Base-by-base conservation (phyloP, 2,113 vertebrate species). In the Chionis minor region DNA sequence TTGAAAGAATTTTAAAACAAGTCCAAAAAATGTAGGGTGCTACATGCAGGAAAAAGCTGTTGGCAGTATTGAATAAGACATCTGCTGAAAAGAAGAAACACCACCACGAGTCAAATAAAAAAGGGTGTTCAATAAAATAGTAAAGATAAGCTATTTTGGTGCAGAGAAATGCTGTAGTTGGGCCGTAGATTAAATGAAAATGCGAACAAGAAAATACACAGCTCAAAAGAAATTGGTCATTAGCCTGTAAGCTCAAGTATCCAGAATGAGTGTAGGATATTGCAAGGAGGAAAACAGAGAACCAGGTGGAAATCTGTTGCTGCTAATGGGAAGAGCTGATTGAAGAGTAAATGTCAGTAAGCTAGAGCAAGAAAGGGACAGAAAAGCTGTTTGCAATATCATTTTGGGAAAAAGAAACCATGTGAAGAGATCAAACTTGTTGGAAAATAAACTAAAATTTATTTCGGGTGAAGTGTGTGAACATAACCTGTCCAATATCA, bases 1-100 rank as follows among this genome's bases (percentile, higher is more conserved):
- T 94, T 96, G 61, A 97, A 65, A 95, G 86, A 89, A 96, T 81
- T 94, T 96, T 96, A 75, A 89, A 96, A 85, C 7, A 91, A 87
- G 49, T 82, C 84, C 65, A 92, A 87, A 81, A 95, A 79, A 56
- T 42, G n/a, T 72, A 55, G 61, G 61, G 81, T 95, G 77, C 52
- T 74, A 79, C 78, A 85, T 19, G 52, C n/a, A 81, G 58, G 70
- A 40, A 65, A 81, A 92, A 88, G 56, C 56, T 86, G 93, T 95
- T 80, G 89, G 59, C 56, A 87, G 65, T 3, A 10, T 65, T 75
- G 81, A 96, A 71, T 67, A 45, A 93, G 92, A 86, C 52, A 84
- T 89, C 65, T 86, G 73, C 20, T 9, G 61, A 56, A 86, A 74
- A 73, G 44, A 7, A 92, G 84, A 55, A 89, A 87, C 80, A 94